phyloP scores from a whole-genome alignment of 2,113 vertebrate genomes.

The Hipposideros armiger region DNA sequence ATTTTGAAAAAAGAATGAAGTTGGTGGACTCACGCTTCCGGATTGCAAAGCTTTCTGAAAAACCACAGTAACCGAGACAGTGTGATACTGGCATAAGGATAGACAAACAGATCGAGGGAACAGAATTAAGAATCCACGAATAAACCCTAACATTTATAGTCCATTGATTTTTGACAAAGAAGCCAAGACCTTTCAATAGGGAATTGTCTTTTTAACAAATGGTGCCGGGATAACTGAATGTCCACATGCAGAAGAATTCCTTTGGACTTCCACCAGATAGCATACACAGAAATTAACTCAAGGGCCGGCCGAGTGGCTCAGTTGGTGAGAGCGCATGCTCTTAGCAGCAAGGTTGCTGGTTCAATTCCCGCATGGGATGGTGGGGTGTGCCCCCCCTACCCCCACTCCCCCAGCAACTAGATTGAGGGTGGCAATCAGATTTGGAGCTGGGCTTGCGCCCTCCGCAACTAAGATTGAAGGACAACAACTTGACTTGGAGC shows the following conservation, averaged over 20 bases:
- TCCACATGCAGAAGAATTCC: neutral
- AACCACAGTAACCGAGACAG: neutral
- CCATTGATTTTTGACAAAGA: conserved; percentile 33
- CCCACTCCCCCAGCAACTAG: too few relatives aligned
- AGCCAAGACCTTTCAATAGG: neutral
- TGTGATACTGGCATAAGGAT: neutral
- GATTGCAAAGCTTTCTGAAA: neutral
- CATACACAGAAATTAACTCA: conserved; percentile 27
- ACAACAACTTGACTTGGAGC: too few relatives aligned
- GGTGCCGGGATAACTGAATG: neutral
- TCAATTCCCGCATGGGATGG: too few relatives aligned
- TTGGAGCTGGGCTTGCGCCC: too few relatives aligned
- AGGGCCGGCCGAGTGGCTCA: too few relatives aligned
- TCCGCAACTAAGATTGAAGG: too few relatives aligned
- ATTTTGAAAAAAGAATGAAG: neutral
- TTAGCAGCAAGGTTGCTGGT: too few relatives aligned
- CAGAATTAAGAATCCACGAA: neutral
- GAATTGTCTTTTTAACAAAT: conserved; percentile 20
- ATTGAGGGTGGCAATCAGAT: too few relatives aligned
- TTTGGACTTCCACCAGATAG: neutral
- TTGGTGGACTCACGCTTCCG: neutral
- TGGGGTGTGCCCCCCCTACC: too few relatives aligned
- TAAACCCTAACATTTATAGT: neutral
- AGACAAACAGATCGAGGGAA: neutral
- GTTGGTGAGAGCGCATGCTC: too few relatives aligned